Conservation (phyloP, 2,888 invertebrate genomes). For the Caenorhabditis angaria region DNA sequence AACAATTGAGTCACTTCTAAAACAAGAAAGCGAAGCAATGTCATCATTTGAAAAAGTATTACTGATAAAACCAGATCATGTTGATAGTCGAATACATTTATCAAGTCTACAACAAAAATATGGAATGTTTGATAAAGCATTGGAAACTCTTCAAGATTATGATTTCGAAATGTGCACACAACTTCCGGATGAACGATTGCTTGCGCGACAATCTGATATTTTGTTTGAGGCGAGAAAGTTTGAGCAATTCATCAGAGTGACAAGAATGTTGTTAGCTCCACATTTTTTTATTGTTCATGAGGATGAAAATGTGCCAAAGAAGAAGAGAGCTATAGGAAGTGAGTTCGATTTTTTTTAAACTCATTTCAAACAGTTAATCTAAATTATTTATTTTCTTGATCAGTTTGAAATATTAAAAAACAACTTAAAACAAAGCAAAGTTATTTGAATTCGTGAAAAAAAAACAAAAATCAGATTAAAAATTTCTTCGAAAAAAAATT, state of each 20-base stretch:
- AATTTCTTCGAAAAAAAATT: neutral
- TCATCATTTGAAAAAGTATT: conserved; percentile 50
- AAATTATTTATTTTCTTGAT: too few relatives aligned
- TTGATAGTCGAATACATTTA: conserved; percentile 68
- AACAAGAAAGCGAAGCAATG: conserved; percentile 51
- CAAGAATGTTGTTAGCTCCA: conserved; percentile 65
- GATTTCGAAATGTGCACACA: conserved; percentile 64
- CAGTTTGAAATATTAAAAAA: too few relatives aligned
- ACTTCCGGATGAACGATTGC: conserved; percentile 67
- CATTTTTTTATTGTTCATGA: conserved; percentile 64
- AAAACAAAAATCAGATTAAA: too few relatives aligned
- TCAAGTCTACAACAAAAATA: conserved; percentile 61
- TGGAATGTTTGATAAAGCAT: conserved; percentile 61
- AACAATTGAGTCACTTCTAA: conserved; percentile 30
- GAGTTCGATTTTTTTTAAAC: neutral
- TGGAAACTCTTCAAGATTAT: conserved; percentile 62
- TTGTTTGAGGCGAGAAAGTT: conserved; percentile 56
- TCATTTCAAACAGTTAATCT: neutral
- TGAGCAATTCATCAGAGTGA: conserved; percentile 57
- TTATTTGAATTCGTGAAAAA: too few relatives aligned
- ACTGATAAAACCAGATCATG: conserved; percentile 56
- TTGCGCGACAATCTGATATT: conserved; percentile 66
- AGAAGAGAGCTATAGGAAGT: conserved; percentile 20
- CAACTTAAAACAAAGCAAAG: too few relatives aligned
- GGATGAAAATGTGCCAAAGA: conserved; percentile 25